Evolutionary conservation across 1,140 invertebrate genomes (phyloP).

Genomic region (Panulirus ornatus): DNA sequence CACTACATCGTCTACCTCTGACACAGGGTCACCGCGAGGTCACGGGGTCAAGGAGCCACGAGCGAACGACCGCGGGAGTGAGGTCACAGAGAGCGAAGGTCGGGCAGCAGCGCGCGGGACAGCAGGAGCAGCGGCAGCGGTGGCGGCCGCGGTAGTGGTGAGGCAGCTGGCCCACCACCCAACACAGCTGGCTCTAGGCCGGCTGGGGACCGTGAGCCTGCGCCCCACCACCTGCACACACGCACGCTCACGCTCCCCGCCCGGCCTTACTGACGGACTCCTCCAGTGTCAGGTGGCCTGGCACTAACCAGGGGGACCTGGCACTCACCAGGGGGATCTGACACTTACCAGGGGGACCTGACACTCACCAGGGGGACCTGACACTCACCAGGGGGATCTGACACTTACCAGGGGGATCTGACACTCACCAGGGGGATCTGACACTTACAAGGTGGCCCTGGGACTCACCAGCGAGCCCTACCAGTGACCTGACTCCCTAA

Average conservation of each 20-base stretch:
- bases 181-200: neutral
- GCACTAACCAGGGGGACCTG: no score
- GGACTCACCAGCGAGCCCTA: no score
- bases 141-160: slow-evolving; percentile 51
- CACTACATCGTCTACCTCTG: neutral
- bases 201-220: slow-evolving; percentile 41
- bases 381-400: no score
- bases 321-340: no score
- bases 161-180: neutral
- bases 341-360: no score
- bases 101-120: neutral
- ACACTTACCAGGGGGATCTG: no score
- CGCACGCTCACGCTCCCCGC: slow-evolving; percentile 26
- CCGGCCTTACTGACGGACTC: no score
- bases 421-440: no score
- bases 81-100: neutral
- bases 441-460: no score
- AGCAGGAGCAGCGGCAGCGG: slow-evolving; percentile 48
- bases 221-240: slow-evolving; percentile 22
- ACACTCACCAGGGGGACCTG: no score
- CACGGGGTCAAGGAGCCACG: neutral
- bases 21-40: neutral
- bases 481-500: no score
- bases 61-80: neutral
- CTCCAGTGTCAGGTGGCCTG: no score